Percentiles rank a stretch among this genome's conserved stretches.
Evolutionary conservation across 2,113 vertebrate species (phyloP).

Genomic region (Ameiurus melas): DNA sequence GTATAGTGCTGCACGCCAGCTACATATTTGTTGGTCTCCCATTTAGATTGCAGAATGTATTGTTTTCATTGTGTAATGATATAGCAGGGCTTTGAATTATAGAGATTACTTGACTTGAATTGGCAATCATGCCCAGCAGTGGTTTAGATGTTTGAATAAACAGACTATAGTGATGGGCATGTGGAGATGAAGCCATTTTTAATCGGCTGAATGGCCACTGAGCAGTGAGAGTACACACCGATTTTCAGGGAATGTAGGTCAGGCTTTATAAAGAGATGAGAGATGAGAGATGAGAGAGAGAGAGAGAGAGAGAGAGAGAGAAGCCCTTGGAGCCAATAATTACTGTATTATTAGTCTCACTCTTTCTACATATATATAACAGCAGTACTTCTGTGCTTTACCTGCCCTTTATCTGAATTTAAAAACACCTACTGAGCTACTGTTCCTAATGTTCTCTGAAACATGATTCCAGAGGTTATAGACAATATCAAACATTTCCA

Average conservation of each 20-base stretch:
- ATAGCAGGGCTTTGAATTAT: conserved; percentile 24
- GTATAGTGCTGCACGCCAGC: conserved; percentile 26
- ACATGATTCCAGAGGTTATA: not conserved
- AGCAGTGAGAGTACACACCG: conserved; percentile 31
- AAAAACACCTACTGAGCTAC: not conserved
- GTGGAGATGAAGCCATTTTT: conserved; percentile 10
- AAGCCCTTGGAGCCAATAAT: not conserved
- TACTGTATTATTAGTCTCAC: not conserved
- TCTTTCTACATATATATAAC: not conserved
- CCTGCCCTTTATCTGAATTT: not conserved
- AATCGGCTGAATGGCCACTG: conserved; percentile 30
- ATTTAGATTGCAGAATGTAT: conserved; percentile 24
- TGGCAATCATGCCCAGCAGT: not conserved
- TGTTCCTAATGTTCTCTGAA: not conserved
- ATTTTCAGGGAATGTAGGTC: conserved; percentile 51
- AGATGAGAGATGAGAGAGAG: not conserved
- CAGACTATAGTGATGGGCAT: not conserved
- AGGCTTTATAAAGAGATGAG: not conserved
- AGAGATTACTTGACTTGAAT: not conserved
- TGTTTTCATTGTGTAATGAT: conserved; percentile 16
- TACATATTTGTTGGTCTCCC: conserved; percentile 4
- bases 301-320: not conserved
- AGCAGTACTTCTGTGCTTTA: not conserved
- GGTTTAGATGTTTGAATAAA: not conserved
- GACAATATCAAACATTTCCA: conserved; percentile 1